phyloP scores from a whole-genome alignment of 2,113 vertebrate genomes.

The Zapus hudsonius region DNA sequence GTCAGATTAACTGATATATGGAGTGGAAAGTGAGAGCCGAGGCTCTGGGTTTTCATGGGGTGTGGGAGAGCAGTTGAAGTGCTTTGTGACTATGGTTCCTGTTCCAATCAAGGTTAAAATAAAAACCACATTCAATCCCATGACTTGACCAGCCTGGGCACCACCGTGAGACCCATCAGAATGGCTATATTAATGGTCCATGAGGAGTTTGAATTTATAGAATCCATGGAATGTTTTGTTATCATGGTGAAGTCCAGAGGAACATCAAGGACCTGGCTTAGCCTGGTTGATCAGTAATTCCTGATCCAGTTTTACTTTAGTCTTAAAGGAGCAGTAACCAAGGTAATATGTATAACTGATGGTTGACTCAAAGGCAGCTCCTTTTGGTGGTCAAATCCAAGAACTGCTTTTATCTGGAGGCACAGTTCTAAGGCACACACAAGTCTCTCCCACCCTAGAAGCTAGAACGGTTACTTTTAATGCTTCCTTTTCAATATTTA shows the following conservation, averaged over 20 bases:
- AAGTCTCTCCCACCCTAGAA: background rate
- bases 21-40: background rate
- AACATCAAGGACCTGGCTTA: background rate
- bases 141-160: background rate
- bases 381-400: background rate
- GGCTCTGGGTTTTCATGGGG: background rate
- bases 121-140: background rate
- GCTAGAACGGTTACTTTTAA: background rate
- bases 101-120: too few relatives aligned
- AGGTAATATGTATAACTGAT: too few relatives aligned
- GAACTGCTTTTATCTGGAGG: too few relatives aligned
- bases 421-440: too few relatives aligned
- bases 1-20: background rate
- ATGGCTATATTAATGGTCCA: background rate
- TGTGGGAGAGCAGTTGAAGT: too few relatives aligned
- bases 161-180: background rate
- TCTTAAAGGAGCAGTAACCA: background rate
- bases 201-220: rapidly evolving
- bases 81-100: too few relatives aligned
- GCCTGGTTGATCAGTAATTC: too few relatives aligned
- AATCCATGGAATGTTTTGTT: too few relatives aligned
- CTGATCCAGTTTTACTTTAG: background rate
- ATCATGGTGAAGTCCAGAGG: background rate
- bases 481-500: background rate
- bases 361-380: background rate